A percentile compares a stretch with the other conserved stretches of the same genome.
These are phyloP conservation scores for Danionella cerebrum DNA, from an alignment of 2,113 vertebrate genomes.

Conservation along the genomic window DNA sequence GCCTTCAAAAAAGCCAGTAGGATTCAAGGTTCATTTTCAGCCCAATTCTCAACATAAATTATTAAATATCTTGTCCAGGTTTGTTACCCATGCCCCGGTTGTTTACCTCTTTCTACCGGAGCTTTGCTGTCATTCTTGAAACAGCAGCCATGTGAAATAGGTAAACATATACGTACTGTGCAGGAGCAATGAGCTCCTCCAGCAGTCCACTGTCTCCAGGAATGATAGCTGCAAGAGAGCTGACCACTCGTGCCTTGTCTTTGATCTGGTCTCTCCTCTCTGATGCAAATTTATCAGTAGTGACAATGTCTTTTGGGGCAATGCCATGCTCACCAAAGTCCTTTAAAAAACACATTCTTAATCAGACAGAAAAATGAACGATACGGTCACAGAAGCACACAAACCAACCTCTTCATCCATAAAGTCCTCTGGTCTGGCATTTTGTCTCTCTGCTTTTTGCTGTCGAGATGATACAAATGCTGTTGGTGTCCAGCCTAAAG, in stretches of 20 bases:
- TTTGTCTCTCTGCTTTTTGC: slow-evolving; percentile 74
- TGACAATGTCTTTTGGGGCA: slow-evolving; percentile 81
- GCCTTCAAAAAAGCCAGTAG: too few species aligned
- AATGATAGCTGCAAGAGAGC: slow-evolving; percentile 70
- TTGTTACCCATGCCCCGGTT: too few species aligned
- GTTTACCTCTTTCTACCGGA: too few species aligned
- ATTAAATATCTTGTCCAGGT: too few species aligned
- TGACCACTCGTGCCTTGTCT: slow-evolving; percentile 78
- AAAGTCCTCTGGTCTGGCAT: slow-evolving; percentile 81
- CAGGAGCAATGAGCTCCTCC: slow-evolving; percentile 80
- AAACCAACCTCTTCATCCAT: slow-evolving; percentile 91
- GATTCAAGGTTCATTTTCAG: too few species aligned
- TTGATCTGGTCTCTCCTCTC: slow-evolving; percentile 67
- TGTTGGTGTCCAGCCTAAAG: slow-evolving; percentile 85
- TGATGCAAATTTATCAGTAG: slow-evolving; percentile 82
- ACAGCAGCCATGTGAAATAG: too few species aligned
- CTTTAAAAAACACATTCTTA: slow-evolving; percentile 49
- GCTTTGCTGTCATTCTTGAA: too few species aligned
- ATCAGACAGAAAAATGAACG: slow-evolving; percentile 48
- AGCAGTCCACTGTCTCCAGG: slow-evolving; percentile 78
- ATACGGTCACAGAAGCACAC: slow-evolving; percentile 43
- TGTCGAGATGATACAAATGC: slow-evolving; percentile 86
- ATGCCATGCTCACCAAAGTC: slow-evolving; percentile 93
- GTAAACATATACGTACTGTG: too few species aligned
- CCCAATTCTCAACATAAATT: too few species aligned